Evolutionary conservation across 1,140 invertebrate species (phyloP), one percentile per base, ranked within the genome.

Genomic region (Drosophila paulistorum): DNA sequence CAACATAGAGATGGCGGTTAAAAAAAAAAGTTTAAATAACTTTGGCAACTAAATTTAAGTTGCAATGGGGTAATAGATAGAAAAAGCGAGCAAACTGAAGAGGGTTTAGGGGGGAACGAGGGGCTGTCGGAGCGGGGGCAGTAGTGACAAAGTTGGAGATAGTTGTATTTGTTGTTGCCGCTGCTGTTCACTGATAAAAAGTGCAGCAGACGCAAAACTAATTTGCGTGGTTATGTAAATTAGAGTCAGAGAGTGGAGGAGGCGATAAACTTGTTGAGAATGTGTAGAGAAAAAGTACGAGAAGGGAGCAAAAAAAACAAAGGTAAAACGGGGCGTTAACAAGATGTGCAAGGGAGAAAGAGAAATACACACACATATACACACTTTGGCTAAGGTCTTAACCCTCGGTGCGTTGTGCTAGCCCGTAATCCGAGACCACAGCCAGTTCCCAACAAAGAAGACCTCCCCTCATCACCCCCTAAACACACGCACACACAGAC

Each of bases 221-320:
- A 87, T 87, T 87, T 87, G 79, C 83, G 84, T 87, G 83, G 83
- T 87, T 87, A 87, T 87, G 83, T 87, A 87, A 87, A 87, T 87
- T 87, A 83, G 83, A 87, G 83, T 77, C 81, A 72, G 76, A 78
- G 82, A 82, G 81, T 67, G 55, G 69, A 69, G 55, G 65, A 67
- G 68, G 79, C 79, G 83, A 87, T 87, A 87, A 87, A 89, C 83
- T 89, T 87, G 83, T 87, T 74, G 76, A 77, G 83, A 80, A 76
- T 62, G 79, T 51, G 45, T 33, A 68, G 51, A 58, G 65, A 51
- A 54, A 51, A 58, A 33, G 41, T 65, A 17, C 2, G 45, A 45
- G 17, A 55, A 7, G 30, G 30, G 30, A 30, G 30, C 33, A 48
- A 73, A 71, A 30, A 7, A 30, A 30, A 7, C 6, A 30, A 7